Conservation (phyloP, 2,113 vertebrate species). For the Hyperopisus bebe region DNA sequence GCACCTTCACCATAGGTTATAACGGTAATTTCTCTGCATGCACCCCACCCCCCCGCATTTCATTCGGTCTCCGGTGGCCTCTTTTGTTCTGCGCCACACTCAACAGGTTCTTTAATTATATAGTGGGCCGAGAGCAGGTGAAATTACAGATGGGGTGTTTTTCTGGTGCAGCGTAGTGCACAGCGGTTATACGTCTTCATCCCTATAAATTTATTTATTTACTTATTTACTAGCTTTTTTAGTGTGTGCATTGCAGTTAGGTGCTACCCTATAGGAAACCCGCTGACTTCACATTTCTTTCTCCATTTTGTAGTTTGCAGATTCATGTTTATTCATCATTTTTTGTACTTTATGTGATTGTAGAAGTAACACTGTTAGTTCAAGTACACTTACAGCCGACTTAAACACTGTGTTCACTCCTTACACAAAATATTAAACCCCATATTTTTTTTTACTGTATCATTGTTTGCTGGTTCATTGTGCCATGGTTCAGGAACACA, state of each 20-base stretch:
- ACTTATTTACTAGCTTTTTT: neutral
- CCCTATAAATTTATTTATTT: neutral
- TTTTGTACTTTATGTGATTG: neutral
- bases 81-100: conserved; percentile 59
- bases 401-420: neutral
- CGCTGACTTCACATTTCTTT: neutral
- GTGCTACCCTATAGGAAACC: neutral
- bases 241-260: neutral
- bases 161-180: conserved; percentile 33
- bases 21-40: conserved; percentile 59
- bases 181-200: conserved; percentile 35
- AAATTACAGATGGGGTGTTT: conserved; percentile 49
- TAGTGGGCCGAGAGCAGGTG: conserved; percentile 41
- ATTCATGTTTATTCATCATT: neutral
- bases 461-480: neutral
- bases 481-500: neutral
- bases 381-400: neutral
- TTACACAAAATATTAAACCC: neutral
- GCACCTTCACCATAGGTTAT: conserved; percentile 65
- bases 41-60: conserved; percentile 61
- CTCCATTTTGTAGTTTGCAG: neutral
- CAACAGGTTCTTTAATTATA: conserved; percentile 69
- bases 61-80: conserved; percentile 64
- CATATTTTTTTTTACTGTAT: neutral
- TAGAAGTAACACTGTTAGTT: neutral